Base-by-base conservation (phyloP, 64 coral and sea anemone species). In the Stylophora pistillata region DNA sequence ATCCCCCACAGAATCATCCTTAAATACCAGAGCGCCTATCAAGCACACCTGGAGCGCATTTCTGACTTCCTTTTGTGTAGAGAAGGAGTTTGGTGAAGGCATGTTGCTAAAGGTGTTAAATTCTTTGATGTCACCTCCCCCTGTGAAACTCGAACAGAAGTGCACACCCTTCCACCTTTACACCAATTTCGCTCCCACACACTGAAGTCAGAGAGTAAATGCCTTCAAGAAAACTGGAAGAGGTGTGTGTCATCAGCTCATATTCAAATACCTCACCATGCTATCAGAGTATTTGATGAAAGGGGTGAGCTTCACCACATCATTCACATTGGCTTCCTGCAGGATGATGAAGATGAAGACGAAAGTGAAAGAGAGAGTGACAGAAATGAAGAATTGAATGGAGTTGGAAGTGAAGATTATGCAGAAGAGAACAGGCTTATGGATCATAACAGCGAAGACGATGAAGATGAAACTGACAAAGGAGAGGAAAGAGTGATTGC, bases 401-500 rank as follows among this genome's bases (percentile, higher is more conserved):
- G 15, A 10, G 15, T 15, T 57, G 56, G 15, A 57, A 15, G 56
- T 57, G 69, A 28, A 72, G 30, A 72, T 72, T 5, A 26, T 26
- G 23, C 25, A 27, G 69, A 72, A 72, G 69, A 72, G 4, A 26
- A 13, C 69, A 72, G 69, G 21, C 20, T 6, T 6, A 21, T 72
- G 1, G 54, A 82, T 57, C 15, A n/a, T n/a, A n/a, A n/a, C n/a
- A n/a, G n/a, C n/a, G n/a, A n/a, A n/a, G n/a, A n/a, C n/a, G n/a
- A 15, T 82, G 54, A 82, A 25, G 60, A 62, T 30, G 56, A 59
- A 33, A 82, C n/a, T 60, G 78, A 81, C 4, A 56, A 81, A 3
- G 55, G 61, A 81, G 78, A 81, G 21, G 78, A 81, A 58, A 82
- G 27, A 16, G 33, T 82, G 12, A n/a, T 82, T 82, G 78, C 55